Percentiles rank a stretch among this genome's conserved stretches.
Conservation (phyloP, 2,113 vertebrate species). For the Romanogobio albipinnatus region DNA sequence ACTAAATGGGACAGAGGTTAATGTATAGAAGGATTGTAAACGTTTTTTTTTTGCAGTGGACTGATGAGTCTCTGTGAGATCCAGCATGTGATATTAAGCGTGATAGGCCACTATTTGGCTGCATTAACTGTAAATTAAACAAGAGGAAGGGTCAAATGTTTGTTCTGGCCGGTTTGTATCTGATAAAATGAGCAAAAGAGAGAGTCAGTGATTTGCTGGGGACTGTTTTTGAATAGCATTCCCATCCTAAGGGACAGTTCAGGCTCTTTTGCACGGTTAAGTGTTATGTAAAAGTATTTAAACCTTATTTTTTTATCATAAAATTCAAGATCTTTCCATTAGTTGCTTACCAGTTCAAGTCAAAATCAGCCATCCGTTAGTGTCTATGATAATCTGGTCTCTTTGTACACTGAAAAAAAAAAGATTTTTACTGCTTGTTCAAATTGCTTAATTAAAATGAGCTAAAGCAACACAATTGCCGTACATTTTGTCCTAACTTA, state of each 20-base stretch:
- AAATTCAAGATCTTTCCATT: background rate
- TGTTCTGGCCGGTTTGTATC: slow-evolving; percentile 17
- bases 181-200: background rate
- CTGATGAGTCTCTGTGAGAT: background rate
- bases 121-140: background rate
- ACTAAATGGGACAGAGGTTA: no score
- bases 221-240: background rate
- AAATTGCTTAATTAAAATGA: no score
- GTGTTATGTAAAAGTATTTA: background rate
- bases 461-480: no score
- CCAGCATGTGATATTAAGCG: background rate
- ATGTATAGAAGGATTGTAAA: background rate
- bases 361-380: no score
- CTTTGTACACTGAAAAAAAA: no score
- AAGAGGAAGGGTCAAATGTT: slow-evolving; percentile 21
- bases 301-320: background rate
- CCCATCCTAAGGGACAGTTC: background rate
- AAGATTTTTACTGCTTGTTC: no score
- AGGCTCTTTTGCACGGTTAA: background rate
- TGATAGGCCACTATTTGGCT: background rate
- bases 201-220: background rate
- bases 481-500: no score
- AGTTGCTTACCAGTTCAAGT: background rate
- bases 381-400: no score
- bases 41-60: background rate